Base-by-base conservation (phyloP, 2,888 invertebrate genomes). In the Cremastinae sp. region DNA sequence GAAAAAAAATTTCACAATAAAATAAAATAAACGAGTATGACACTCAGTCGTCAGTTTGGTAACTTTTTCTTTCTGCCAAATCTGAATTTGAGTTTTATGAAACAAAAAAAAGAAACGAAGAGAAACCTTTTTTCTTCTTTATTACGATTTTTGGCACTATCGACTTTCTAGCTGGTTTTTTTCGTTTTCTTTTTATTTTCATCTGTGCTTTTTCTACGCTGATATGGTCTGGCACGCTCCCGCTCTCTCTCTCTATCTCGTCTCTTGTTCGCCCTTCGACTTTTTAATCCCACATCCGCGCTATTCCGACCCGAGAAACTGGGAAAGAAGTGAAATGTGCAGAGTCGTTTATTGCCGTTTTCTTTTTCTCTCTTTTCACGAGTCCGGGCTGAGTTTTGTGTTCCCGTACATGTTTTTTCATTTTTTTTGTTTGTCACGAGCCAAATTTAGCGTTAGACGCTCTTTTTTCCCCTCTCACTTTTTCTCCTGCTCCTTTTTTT, bases 101-200 rank as follows among this genome's bases (percentile, higher is more conserved):
- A 28, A 14, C 12, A 16, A 7, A 4, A 7, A 12, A 12, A 59
- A n/a, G 8, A 28, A 28, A 34, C 0, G 16, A 9, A 36, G 3
- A n/a, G 0, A 22, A 22, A 22, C 51, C 20, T 64, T 41, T 64
- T 10, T 64, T 18, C 36, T 47, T 43, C n/a, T 47, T 70, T 66
- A 68, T 73, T 62, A 71, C 69, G 77, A 68, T 78, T 68, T 81
- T 82, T 81, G 81, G 81, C 81, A 82, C 79, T 82, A 75, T 80
- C 71, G 71, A 71, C 66, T 74, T 68, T 69, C 41, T 78, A 28
- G 5, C 64, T 75, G 74, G 59, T 22, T 51, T 47, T n/a, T n/a
- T 59, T 51, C 28, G 2, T 38, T 34, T 12, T 45, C 43, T 38
- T n/a, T 58, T 43, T 41, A 20, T 43, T 41, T 61, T 43, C 45